Conservation (phyloP, 2,888 invertebrate genomes). For the Aphodius sticticus region DNA sequence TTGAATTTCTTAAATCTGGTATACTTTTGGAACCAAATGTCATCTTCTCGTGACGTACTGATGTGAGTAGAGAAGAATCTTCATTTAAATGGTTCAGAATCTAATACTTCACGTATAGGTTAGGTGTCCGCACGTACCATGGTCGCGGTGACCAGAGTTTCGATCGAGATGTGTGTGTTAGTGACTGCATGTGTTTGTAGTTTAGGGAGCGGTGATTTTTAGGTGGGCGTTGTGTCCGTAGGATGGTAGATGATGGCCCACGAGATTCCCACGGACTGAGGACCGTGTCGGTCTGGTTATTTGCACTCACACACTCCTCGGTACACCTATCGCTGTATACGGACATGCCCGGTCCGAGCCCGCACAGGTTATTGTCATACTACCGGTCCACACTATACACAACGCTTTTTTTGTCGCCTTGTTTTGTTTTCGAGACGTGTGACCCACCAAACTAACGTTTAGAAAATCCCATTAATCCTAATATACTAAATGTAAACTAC, state of each 20-base stretch:
- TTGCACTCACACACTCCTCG: background rate
- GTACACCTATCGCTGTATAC: background rate
- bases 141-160: background rate
- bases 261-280: background rate
- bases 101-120: too few relatives aligned
- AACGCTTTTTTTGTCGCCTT: background rate
- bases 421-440: background rate
- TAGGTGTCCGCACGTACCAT: background rate
- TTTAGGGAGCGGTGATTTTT: background rate
- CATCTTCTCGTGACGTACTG: too few relatives aligned
- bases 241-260: conserved; percentile 4
- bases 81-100: too few relatives aligned
- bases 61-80: too few relatives aligned
- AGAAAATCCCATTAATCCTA: background rate
- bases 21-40: too few relatives aligned
- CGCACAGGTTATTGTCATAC: conserved; percentile 4
- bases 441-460: background rate
- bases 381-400: background rate
- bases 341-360: background rate
- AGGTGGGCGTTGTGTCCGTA: background rate
- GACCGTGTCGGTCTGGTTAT: background rate
- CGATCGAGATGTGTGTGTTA: background rate
- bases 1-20: too few relatives aligned
- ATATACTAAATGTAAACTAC: too few relatives aligned
- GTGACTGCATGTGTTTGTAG: background rate